Evolutionary conservation across 2,797 vertebrate genomes (phyloP).

Genomic region (Tamandua tetradactyla): DNA sequence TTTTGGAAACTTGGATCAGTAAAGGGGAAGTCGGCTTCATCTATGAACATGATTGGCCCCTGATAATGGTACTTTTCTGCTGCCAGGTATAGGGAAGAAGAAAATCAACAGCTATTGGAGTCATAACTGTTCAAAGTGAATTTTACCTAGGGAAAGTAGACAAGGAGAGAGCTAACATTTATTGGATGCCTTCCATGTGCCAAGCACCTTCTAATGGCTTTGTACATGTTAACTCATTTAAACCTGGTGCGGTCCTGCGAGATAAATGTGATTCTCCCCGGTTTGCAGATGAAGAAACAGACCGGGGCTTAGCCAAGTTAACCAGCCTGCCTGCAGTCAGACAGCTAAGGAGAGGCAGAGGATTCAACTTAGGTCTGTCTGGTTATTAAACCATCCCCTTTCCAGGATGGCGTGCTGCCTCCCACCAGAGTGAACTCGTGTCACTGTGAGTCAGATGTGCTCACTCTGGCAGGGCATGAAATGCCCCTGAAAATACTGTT

Average conservation of each 20-base stretch:
- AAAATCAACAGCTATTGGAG: background rate
- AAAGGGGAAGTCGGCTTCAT: background rate
- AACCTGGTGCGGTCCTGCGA: background rate
- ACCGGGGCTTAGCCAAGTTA: background rate
- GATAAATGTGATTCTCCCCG: background rate
- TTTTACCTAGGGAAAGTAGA: background rate
- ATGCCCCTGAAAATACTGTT: background rate
- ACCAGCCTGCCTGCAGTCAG: background rate
- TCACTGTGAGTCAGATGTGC: background rate
- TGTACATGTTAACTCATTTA: background rate
- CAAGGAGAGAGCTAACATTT: background rate
- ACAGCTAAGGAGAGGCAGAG: background rate
- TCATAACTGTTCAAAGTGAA: background rate
- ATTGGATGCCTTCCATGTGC: background rate
- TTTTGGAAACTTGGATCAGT: background rate
- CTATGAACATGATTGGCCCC: background rate
- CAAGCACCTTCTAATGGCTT: background rate
- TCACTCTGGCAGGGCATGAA: background rate
- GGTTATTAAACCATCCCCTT: background rate
- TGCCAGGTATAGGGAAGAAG: background rate
- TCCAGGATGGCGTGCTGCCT: background rate
- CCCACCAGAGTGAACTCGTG: background rate
- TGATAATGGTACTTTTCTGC: background rate
- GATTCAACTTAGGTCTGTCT: background rate
- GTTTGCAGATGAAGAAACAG: background rate